These are phyloP conservation scores for Propithecus deckenii DNA, from an alignment of 2,797 vertebrate species.

Conservation along the genomic window DNA sequence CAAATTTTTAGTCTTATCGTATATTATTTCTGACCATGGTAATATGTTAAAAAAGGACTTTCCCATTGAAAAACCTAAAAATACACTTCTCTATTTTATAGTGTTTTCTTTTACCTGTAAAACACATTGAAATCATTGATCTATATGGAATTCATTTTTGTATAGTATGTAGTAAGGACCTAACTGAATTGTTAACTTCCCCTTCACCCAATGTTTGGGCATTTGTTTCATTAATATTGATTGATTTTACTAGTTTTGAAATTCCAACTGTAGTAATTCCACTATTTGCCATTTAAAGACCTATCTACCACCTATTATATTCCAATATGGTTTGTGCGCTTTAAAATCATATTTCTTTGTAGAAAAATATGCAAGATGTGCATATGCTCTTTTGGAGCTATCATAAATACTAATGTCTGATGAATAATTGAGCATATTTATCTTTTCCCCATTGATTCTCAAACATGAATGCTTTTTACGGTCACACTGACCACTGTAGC, in stretches of 20 bases:
- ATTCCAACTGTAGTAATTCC: not conserved
- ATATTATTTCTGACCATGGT: not conserved
- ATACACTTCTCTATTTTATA: not conserved
- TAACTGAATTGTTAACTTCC: not conserved
- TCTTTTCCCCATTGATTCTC: not conserved
- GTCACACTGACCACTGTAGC: not conserved
- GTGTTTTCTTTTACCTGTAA: not conserved
- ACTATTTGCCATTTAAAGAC: not conserved
- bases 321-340: constrained; percentile 9
- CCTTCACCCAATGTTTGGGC: not conserved
- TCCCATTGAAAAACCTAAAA: not conserved
- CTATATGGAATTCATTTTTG: not conserved
- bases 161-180: not conserved
- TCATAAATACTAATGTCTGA: constrained; percentile 10
- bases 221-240: not conserved
- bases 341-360: constrained; percentile 39
- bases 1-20: not conserved
- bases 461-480: not conserved
- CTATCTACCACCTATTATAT: not conserved
- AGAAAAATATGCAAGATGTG: constrained; percentile 22
- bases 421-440: constrained; percentile 27
- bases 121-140: not conserved
- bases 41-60: not conserved
- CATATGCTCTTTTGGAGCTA: not conserved
- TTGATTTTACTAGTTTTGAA: constrained; percentile 38